phyloP scores from a whole-genome alignment of 2,113 vertebrate species.

The Phycodurus eques region DNA sequence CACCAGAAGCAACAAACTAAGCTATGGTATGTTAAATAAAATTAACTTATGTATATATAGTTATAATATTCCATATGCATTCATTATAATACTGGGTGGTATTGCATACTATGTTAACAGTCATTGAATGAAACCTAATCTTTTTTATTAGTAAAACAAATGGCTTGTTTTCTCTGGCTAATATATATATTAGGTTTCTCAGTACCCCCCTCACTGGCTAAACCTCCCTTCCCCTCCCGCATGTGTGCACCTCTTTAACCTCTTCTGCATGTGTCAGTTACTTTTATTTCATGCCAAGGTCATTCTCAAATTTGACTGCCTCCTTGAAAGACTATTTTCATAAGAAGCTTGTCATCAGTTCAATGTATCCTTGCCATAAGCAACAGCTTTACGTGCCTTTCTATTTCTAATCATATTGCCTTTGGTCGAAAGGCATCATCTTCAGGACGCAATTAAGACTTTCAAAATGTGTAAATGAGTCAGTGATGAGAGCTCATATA shows the following conservation, averaged over 20 bases:
- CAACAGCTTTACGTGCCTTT: constrained; percentile 48
- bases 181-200: constrained; percentile 4
- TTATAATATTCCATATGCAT: neutral
- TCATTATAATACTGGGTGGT: neutral
- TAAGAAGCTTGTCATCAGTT: constrained; percentile 54
- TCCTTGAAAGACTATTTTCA: constrained; percentile 59
- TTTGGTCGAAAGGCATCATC: constrained; percentile 37
- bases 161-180: constrained; percentile 6
- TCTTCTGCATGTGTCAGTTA: constrained; percentile 22
- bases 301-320: constrained; percentile 45
- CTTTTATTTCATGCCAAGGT: constrained; percentile 45
- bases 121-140: neutral
- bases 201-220: neutral
- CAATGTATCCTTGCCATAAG: constrained; percentile 39
- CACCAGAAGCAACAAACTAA: neutral
- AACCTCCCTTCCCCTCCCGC: neutral
- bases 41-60: neutral
- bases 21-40: neutral
- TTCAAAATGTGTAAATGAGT: constrained; percentile 40
- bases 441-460: constrained; percentile 46
- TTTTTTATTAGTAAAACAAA: neutral
- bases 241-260: constrained; percentile 8
- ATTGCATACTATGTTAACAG: neutral
- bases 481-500: constrained; percentile 29
- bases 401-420: constrained; percentile 50